Evolutionary conservation across 2,797 vertebrate species (phyloP).

Genomic region (Cossypha dichroa): DNA sequence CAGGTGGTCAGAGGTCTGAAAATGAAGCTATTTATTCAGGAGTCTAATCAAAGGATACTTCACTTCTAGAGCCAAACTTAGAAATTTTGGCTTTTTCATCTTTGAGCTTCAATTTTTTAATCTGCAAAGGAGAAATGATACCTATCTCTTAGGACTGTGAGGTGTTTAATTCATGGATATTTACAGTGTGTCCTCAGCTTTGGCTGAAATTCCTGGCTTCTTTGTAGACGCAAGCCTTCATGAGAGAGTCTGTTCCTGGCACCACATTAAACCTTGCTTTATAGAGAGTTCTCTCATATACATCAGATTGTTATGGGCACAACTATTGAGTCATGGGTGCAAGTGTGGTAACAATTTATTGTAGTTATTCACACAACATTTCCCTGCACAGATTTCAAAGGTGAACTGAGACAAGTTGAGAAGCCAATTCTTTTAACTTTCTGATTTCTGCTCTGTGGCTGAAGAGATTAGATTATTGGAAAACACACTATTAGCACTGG

Average conservation of each 20-base stretch:
- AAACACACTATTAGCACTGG: conserved; percentile 44
- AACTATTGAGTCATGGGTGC: not conserved
- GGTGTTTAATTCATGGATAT: conserved; percentile 6
- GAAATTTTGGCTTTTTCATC: not conserved
- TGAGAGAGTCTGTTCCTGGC: not conserved
- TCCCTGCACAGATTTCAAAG: conserved; percentile 2
- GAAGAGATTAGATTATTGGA: conserved; percentile 60
- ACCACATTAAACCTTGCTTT: not conserved
- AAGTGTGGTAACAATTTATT: conserved; percentile 23
- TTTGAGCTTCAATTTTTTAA: not conserved
- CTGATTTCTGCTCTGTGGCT: conserved; percentile 31
- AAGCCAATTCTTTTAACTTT: conserved; percentile 37
- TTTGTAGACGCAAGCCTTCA: not conserved
- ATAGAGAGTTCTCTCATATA: not conserved
- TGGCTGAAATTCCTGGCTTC: conserved; percentile 30
- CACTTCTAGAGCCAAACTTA: not conserved
- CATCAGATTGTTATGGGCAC: not conserved
- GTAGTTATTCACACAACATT: not conserved
- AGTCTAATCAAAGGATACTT: not conserved
- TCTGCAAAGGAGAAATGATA: not conserved
- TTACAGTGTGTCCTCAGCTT: not conserved
- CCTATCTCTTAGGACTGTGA: not conserved
- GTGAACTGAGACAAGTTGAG: not conserved
- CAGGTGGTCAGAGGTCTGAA: not conserved
- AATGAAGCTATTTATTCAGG: not conserved